phyloP scores from a whole-genome alignment of 2,888 invertebrate genomes.

The Anthophora plumipes region DNA sequence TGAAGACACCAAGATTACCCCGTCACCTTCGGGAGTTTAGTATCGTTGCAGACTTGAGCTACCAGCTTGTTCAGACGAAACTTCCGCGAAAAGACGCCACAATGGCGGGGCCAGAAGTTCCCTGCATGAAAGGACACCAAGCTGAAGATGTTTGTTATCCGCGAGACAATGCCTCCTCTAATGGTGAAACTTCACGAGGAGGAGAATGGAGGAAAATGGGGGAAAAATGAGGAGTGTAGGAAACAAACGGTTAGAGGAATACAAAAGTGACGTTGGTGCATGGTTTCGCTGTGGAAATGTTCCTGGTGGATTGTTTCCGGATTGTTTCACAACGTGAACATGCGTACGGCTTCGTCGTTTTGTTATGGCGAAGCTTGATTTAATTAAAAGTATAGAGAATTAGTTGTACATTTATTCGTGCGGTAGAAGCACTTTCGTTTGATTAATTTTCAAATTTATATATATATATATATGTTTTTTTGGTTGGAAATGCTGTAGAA shows the following conservation, averaged over 20 bases:
- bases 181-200: conserved; percentile 30
- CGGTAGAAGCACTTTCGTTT: too few species aligned
- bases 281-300: not conserved
- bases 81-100: conserved; percentile 31
- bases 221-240: not conserved
- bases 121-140: conserved; percentile 30
- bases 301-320: too few species aligned
- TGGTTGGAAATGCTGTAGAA: too few species aligned
- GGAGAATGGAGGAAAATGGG: not conserved
- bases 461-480: too few species aligned
- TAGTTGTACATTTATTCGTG: too few species aligned
- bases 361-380: too few species aligned
- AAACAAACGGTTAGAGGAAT: not conserved
- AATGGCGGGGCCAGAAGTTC: conserved; percentile 28
- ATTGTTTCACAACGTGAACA: not conserved
- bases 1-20: conserved; percentile 40
- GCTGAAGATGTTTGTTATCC: conserved; percentile 36
- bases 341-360: too few species aligned
- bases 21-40: conserved; percentile 40
- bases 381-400: too few species aligned
- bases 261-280: not conserved
- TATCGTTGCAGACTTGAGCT: conserved; percentile 26
- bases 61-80: conserved; percentile 31
- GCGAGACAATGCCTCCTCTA: conserved; percentile 65
- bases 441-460: too few species aligned